phyloP scores from a whole-genome alignment of 2,888 invertebrate species.

The Neoascia interrupta region DNA sequence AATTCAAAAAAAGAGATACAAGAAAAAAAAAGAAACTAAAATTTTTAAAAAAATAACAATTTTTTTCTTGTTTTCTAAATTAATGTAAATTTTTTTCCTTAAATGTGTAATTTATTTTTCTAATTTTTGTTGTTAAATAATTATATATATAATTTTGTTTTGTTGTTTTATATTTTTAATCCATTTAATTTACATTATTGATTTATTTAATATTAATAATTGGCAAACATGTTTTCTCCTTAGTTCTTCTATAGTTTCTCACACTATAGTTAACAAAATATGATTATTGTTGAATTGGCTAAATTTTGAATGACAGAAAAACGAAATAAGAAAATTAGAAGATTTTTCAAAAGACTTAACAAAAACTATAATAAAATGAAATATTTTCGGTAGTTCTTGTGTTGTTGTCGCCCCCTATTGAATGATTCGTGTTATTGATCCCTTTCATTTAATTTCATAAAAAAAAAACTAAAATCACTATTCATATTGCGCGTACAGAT shows the following conservation, averaged over 20 bases:
- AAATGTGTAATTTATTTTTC: neutral
- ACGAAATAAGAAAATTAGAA: conserved; percentile 20
- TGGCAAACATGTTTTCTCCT: conserved; percentile 1
- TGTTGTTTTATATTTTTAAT: conserved; percentile 45
- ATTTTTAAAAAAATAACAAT: neutral
- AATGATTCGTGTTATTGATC: conserved; percentile 71
- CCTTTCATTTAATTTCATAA: conserved; percentile 41
- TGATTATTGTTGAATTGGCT: conserved; percentile 68
- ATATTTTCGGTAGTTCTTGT: conserved; percentile 72
- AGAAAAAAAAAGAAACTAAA: conserved; percentile 46
- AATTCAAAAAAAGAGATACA: conserved; percentile 71
- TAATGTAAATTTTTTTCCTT: conserved; percentile 10
- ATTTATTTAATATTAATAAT: conserved; percentile 5
- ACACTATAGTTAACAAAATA: conserved; percentile 63
- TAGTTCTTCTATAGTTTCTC: conserved; percentile 20
- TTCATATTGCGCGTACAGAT: conserved; percentile 56
- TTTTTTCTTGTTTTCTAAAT: conserved; percentile 46
- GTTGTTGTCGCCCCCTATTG: conserved; percentile 73
- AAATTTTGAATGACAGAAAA: conserved; percentile 22
- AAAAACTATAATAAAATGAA: conserved; percentile 53
- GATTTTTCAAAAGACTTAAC: conserved; percentile 23
- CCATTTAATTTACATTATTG: conserved; percentile 9
- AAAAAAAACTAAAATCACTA: conserved; percentile 46
- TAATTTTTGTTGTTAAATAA: conserved; percentile 9
- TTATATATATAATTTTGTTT: conserved; percentile 29